Conservation (phyloP, 2,888 invertebrate genomes). For the Andrena camellia region DNA sequence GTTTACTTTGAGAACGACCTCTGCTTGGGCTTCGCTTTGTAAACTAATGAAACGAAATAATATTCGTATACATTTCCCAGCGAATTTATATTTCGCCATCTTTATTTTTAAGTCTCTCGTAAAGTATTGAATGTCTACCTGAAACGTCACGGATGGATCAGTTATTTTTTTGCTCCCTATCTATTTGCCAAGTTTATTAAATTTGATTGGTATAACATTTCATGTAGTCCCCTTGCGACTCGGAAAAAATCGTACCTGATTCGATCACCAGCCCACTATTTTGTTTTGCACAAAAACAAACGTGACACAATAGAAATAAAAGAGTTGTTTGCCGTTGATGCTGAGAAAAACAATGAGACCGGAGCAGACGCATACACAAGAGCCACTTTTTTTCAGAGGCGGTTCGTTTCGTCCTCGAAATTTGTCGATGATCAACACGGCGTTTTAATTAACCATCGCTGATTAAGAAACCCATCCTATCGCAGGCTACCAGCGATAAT, state of each 20-base stretch:
- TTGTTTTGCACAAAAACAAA: not conserved
- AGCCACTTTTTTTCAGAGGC: conserved; percentile 13
- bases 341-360: conserved; percentile 38
- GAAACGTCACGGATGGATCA: no score
- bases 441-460: conserved; percentile 71
- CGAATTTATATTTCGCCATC: no score
- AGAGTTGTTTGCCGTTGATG: conserved; percentile 18
- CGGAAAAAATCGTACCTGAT: not conserved
- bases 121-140: no score
- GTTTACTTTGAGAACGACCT: no score
- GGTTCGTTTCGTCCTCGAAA: conserved; percentile 38
- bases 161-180: no score
- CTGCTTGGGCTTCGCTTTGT: no score
- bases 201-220: no score
- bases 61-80: no score
- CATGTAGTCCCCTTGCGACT: no score
- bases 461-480: conserved; percentile 61
- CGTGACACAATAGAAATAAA: not conserved
- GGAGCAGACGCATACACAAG: conserved; percentile 25
- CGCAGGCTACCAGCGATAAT: conserved; percentile 62
- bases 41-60: no score
- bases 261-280: not conserved
- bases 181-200: no score
- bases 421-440: conserved; percentile 60
- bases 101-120: no score